phyloP scores from a whole-genome alignment of 2,888 invertebrate species.

The Amblyteles armatorius region DNA sequence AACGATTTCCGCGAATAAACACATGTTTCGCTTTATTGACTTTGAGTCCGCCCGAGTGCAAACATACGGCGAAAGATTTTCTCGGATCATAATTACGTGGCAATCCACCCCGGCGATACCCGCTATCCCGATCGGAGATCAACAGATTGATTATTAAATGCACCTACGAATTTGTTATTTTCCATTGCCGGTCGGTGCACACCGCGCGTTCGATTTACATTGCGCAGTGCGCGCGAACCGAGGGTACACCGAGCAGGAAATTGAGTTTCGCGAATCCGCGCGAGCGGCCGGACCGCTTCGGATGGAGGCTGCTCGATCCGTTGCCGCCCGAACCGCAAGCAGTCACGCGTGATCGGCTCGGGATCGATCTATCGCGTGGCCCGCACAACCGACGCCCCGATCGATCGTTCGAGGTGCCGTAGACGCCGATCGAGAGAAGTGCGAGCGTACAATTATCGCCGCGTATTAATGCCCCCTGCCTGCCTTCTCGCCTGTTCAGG shows the following conservation, averaged over 20 bases:
- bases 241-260: constrained; percentile 48
- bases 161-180: constrained; percentile 43
- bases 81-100: constrained; percentile 19
- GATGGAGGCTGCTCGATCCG: constrained; percentile 9
- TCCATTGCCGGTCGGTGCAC: constrained; percentile 15
- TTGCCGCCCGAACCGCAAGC: constrained; percentile 54
- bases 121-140: constrained; percentile 35
- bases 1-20: constrained; percentile 28
- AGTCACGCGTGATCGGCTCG: constrained; percentile 71
- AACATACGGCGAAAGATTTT: constrained; percentile 22
- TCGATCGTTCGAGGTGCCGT: constrained; percentile 66
- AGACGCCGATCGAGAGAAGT: constrained; percentile 65
- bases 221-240: background rate
- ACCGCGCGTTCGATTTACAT: constrained; percentile 4
- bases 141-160: constrained; percentile 43
- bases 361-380: constrained; percentile 66
- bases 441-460: constrained; percentile 78
- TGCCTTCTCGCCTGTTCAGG: constrained; percentile 15
- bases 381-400: constrained; percentile 45
- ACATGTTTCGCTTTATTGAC: constrained; percentile 30
- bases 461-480: constrained; percentile 71
- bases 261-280: constrained; percentile 63
- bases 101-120: constrained; percentile 12
- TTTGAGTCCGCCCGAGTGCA: background rate
- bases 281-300: constrained; percentile 8